phyloP scores from a whole-genome alignment of 2,113 vertebrate genomes.

The Dolichallabes microphthalmus region DNA sequence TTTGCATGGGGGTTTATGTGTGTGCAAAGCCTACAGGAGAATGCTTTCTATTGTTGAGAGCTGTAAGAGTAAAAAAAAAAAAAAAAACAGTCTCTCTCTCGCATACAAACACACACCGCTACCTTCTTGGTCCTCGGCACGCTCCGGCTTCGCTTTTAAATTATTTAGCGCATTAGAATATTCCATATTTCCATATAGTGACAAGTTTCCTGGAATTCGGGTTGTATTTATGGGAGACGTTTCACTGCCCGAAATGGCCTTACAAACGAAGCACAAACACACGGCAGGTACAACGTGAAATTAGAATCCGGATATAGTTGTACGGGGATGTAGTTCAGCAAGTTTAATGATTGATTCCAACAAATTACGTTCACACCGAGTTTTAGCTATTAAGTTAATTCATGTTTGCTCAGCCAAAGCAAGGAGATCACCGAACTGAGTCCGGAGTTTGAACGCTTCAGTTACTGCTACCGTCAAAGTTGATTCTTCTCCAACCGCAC shows the following conservation, averaged over 20 bases:
- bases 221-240: neutral
- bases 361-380: neutral
- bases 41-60: neutral
- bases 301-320: too few species aligned
- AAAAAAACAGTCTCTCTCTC: neutral
- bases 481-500: neutral
- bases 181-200: slow-evolving; percentile 7
- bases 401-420: neutral
- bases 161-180: slow-evolving; percentile 2
- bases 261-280: neutral
- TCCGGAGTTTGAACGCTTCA: neutral
- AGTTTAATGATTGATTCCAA: neutral
- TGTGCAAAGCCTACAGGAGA: neutral
- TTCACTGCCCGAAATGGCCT: neutral
- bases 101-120: neutral
- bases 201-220: neutral
- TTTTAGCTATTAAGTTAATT: neutral
- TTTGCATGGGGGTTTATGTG: neutral
- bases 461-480: neutral
- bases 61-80: neutral
- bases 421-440: neutral
- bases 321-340: too few species aligned
- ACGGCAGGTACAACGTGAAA: neutral
- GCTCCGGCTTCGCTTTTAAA: neutral
- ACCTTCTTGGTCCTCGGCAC: neutral